Conservation (phyloP, 2,888 invertebrate genomes). For the Trypoxylon attenuatum region DNA sequence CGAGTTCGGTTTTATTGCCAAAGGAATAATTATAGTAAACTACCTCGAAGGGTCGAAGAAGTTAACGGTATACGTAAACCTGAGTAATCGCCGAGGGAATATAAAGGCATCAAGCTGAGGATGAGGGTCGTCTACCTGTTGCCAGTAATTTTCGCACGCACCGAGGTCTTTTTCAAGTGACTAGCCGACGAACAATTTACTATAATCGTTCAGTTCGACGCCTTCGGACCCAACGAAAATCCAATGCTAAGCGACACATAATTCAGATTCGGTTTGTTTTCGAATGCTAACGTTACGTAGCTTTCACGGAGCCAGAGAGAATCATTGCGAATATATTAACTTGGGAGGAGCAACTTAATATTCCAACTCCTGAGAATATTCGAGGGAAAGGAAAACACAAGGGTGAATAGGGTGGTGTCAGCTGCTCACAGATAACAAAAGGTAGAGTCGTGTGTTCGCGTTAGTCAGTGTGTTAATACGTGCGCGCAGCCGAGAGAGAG, state of each 20-base stretch:
- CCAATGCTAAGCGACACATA: no score
- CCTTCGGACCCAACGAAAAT: no score
- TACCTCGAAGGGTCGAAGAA: not conserved
- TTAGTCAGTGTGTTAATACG: not conserved
- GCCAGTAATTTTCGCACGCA: not conserved
- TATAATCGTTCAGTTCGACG: no score
- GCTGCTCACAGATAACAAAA: not conserved
- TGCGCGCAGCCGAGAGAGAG: not conserved
- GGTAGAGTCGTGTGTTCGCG: not conserved
- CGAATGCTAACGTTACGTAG: no score
- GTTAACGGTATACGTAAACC: conserved; percentile 22
- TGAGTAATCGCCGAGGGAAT: not conserved
- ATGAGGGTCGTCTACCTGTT: not conserved
- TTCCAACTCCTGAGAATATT: no score
- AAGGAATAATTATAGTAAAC: not conserved
- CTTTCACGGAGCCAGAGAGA: no score
- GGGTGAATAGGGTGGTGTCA: not conserved
- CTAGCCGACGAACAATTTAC: not conserved
- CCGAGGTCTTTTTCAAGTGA: not conserved
- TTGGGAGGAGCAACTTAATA: no score
- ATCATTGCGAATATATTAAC: no score
- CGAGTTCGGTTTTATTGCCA: conserved; percentile 4
- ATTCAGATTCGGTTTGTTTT: no score
- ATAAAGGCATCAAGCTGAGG: not conserved
- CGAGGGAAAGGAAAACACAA: not conserved